Evolutionary conservation across 2,113 vertebrate species (phyloP).

Genomic region (Chlorocebus sabaeus): DNA sequence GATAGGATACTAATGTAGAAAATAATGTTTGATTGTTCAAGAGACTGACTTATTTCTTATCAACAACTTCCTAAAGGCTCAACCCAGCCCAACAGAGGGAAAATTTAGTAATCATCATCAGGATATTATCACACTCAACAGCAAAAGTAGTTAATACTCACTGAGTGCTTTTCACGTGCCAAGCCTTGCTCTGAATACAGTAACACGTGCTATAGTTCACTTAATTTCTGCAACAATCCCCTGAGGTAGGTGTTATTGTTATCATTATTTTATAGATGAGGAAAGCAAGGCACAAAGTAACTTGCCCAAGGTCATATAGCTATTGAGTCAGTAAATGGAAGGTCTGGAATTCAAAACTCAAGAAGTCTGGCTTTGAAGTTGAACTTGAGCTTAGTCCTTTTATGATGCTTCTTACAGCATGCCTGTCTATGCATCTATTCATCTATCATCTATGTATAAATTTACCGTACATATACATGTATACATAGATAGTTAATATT

Average conservation of each 20-base stretch:
- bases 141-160: background rate
- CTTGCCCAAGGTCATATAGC: background rate
- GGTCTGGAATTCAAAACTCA: background rate
- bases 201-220: background rate
- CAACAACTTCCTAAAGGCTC: background rate
- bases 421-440: background rate
- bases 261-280: conserved; percentile 2
- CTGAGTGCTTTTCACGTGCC: background rate
- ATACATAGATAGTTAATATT: background rate
- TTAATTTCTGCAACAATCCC: conserved; percentile 11
- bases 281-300: conserved; percentile 1
- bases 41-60: conserved; percentile 4
- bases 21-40: conserved; percentile 16
- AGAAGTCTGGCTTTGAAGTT: conserved; percentile 12
- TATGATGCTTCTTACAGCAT: background rate
- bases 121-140: background rate
- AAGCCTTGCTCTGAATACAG: background rate
- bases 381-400: background rate
- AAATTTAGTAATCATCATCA: background rate
- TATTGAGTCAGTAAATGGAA: conserved; percentile 26
- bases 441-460: background rate
- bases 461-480: background rate
- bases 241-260: background rate
- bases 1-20: background rate
- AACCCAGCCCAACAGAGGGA: background rate